These are phyloP conservation scores for Microctenopoma steveboyesi DNA, from an alignment of 2,797 vertebrate genomes.

Conservation along the genomic window DNA sequence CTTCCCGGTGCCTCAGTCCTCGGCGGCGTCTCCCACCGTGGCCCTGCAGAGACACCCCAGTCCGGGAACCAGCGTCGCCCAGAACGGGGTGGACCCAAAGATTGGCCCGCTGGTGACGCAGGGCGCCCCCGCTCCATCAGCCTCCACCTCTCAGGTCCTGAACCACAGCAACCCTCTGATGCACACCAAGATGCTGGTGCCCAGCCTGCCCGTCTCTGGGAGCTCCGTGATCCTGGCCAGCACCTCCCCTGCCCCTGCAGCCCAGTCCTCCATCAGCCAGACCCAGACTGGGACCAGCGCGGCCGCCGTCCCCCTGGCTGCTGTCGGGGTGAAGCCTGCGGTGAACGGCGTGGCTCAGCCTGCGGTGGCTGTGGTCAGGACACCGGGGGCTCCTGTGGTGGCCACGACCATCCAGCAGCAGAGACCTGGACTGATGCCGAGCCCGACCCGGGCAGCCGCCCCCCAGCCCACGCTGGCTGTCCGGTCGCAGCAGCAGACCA, in stretches of 20 bases:
- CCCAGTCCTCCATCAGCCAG: conserved; percentile 65
- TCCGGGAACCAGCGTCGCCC: conserved; percentile 74
- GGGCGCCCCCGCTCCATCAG: conserved; percentile 56
- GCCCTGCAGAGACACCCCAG: conserved; percentile 75
- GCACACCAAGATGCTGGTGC: conserved; percentile 79
- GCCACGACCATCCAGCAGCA: conserved; percentile 78
- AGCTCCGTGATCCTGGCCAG: conserved; percentile 61
- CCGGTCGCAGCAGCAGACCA: conserved; percentile 87
- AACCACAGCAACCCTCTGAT: conserved; percentile 78
- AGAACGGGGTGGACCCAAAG: conserved; percentile 83
- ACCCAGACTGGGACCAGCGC: conserved; percentile 51
- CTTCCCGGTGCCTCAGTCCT: conserved; percentile 64
- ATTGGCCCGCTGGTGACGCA: conserved; percentile 58
- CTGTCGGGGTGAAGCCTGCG: conserved; percentile 71
- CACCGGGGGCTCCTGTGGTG: conserved; percentile 60
- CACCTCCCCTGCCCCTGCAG: conserved; percentile 48
- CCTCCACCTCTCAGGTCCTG: conserved; percentile 72
- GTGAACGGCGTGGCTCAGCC: conserved; percentile 76
- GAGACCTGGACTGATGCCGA: conserved; percentile 76
- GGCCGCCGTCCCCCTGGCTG: conserved; percentile 34
- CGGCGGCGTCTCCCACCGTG: conserved; percentile 64
- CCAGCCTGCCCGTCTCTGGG: conserved; percentile 58
- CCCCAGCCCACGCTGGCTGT: conserved; percentile 86
- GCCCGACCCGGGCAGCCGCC: conserved; percentile 72
- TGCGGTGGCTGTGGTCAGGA: conserved; percentile 65